Base-by-base conservation (phyloP, 2,888 invertebrate genomes). In the Odontocerum albicorne region DNA sequence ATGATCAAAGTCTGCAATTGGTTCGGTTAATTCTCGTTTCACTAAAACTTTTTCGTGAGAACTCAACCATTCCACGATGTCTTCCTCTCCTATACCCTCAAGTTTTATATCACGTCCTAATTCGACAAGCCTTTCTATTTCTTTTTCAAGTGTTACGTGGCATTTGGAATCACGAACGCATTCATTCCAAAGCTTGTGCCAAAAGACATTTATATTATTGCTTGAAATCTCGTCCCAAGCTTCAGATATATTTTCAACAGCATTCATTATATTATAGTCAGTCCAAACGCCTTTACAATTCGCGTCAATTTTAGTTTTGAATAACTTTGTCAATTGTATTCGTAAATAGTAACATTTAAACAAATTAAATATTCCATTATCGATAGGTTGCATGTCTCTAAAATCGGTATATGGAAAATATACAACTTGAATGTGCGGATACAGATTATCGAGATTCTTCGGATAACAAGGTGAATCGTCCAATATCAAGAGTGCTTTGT, bases 381-480 rank as follows among this genome's bases (percentile, higher is more conserved):
- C 21, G 36, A 51, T 44, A 13, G 51, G 51, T 36, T 51, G 51
- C 6, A 51, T 20, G 22, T 7, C 15, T 17, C 27, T 35, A 13
- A 49, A 27, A 3, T 22, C 15, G 3, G 35, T 20, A 4, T 8
- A n/a, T 44, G 60, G 57, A 50, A 62, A 49, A 54, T 60, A 60
- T 8, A 56, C 42, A 16, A 62, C 57, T 46, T 60, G 52, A 43
- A 62, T 60, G 50, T 61, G 52, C 36, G 55, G 33, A 13, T 62
- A 57, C 12, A 53, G 49, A 17, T 54, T 51, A 49, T 55, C 55
- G 17, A 60, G 36, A 33, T 46, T 27, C 39, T 50, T 50, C 44
- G 63, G 62, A 56, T 63, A 61, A 31, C 52, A 57, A 45, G 59
- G 57, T 3, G 62, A 53, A 22, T 55, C 60, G 58, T 63, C 62